phyloP scores from a whole-genome alignment of 2,888 invertebrate genomes.

The Conomelus anceps region DNA sequence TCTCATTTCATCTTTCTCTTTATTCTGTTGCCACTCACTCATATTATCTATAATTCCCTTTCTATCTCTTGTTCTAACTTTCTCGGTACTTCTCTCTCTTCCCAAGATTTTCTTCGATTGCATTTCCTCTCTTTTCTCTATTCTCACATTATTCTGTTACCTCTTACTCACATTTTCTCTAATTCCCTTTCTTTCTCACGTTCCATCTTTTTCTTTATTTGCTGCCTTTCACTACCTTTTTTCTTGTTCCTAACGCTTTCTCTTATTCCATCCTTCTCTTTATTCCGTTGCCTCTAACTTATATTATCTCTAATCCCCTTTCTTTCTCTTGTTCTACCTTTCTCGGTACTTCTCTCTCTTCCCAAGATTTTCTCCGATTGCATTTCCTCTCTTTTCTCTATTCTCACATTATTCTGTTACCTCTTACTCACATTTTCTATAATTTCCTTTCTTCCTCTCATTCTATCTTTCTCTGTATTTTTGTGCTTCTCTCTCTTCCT shows the following conservation, averaged over 20 bases:
- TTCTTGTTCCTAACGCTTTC: background rate
- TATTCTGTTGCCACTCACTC: background rate
- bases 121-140: background rate
- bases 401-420: background rate
- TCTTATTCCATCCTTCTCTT: background rate
- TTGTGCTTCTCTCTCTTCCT: background rate
- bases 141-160: background rate
- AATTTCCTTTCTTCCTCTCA: background rate
- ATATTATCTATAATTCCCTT: too few species aligned
- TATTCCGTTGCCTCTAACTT: background rate
- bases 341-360: background rate
- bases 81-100: background rate
- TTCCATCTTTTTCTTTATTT: background rate
- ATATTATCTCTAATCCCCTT: too few species aligned
- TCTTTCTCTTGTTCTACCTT: background rate
- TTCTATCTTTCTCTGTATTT: too few species aligned
- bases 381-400: background rate
- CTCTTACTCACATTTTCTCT: background rate
- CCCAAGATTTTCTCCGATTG: background rate
- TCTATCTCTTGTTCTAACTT: background rate
- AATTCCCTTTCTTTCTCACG: background rate
- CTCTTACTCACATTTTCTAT: background rate
- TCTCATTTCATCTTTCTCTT: too few species aligned
- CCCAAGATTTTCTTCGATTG: background rate
- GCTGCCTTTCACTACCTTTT: background rate